Conservation (phyloP, 1,140 invertebrate genomes). For the Procambarus virginalis region DNA sequence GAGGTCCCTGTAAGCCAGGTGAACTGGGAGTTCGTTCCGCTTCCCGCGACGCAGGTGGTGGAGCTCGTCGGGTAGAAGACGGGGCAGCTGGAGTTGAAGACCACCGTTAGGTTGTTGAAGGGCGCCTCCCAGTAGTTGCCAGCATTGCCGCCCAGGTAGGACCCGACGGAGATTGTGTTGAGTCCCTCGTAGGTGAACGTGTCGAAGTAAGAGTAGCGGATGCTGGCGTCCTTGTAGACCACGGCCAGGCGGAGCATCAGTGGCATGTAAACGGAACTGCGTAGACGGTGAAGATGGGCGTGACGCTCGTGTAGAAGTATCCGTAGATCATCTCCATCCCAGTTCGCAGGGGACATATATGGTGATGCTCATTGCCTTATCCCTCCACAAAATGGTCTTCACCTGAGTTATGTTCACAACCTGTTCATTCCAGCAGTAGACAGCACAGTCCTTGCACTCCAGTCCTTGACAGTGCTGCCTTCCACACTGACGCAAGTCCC, state of each 20-base stretch:
- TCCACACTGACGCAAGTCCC: not conserved
- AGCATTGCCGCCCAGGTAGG: not conserved
- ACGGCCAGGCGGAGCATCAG: not conserved
- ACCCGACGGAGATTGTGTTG: not conserved
- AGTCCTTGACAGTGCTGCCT: not conserved
- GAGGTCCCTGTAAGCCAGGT: not conserved
- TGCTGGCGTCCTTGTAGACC: not conserved
- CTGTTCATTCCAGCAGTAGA: not conserved
- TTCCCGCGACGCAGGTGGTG: not conserved
- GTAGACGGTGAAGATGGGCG: too few relatives aligned
- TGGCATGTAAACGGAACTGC: too few relatives aligned
- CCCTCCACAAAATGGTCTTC: not conserved
- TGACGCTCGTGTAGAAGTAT: too few relatives aligned
- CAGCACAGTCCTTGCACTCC: not conserved
- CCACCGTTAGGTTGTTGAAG: not conserved
- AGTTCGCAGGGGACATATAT: not conserved
- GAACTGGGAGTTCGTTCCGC: not conserved
- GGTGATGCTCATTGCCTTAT: not conserved
- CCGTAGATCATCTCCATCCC: not conserved
- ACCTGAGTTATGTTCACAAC: not conserved
- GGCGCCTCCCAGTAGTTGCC: not conserved
- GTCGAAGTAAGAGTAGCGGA: not conserved
- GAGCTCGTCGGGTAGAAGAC: not conserved
- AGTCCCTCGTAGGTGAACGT: not conserved
- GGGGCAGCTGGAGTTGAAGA: not conserved